Base-by-base conservation (phyloP, 2,113 vertebrate genomes). In the Rhea americana region DNA sequence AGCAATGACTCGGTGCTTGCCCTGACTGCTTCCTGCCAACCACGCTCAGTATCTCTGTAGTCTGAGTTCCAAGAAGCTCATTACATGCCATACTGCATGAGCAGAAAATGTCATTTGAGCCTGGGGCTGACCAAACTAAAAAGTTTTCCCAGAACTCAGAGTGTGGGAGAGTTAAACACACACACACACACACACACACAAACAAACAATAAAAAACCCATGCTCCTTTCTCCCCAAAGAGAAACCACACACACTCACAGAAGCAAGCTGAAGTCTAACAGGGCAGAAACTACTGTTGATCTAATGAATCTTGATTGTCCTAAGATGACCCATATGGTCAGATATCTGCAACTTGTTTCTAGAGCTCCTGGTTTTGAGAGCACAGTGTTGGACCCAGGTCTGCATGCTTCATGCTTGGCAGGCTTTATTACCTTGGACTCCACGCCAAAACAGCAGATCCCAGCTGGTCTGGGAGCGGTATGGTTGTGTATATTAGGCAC, bases 281-380 rank as follows among this genome's bases (percentile, higher is more conserved):
- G 24, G 26, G 26, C 30, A 66, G 7, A 80, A 90, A 63, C 8
- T 13, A 16, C 1, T 62, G 7, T 21, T 67, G 72, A 81, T 28
- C 26, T 66, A 50, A 25, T 1, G 7, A 87, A 37, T 14, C n/a
- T 35, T 28, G n/a, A 37, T 63, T 13, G 43, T 91, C 37, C 5
- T 59, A 74, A 30, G 55, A 7, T 45, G 30, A 89, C 59, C 18
- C 10, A 4, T 41, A 26, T 4, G 15, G 17, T 76, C 67, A 89
- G 63, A 48, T 48, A 79, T 1, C 19, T 0, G 0, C 39, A 68
- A 26, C 0, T 0, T 0, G 0, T 32, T 90, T 72, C 32, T 63
- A 81, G 55, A 90, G n/a, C 21, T 67, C 76, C 59, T 32, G 37
- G 12, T 74, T 28, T 5, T 4, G 13, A 75, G 56, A 75, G 50